These are phyloP conservation scores for Pangasianodon gigas DNA, from an alignment of 2,113 vertebrate species.

Conservation along the genomic window DNA sequence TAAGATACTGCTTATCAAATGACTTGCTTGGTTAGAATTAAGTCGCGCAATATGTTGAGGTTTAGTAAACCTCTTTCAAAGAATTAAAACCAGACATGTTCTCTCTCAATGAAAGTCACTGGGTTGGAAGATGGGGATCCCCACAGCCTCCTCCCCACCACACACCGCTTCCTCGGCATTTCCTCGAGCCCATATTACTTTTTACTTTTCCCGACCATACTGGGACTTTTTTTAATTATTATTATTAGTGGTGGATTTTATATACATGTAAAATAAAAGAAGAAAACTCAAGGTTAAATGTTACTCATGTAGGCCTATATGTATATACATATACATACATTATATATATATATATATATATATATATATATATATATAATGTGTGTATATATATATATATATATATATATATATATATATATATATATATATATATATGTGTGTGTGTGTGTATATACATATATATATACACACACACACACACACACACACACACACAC, in stretches of 20 bases:
- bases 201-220: background rate
- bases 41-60: background rate
- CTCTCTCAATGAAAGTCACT: constrained; percentile 2
- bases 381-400: background rate
- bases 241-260: background rate
- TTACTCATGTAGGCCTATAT: constrained; percentile 26
- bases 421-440: too few relatives aligned
- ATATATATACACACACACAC: too few relatives aligned
- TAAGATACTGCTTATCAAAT: background rate
- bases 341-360: too few relatives aligned
- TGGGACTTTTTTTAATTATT: background rate
- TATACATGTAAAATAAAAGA: background rate
- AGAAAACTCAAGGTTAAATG: constrained; percentile 36
- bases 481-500: too few relatives aligned
- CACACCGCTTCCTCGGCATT: background rate
- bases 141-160: background rate
- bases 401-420: too few relatives aligned
- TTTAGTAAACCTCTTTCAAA: background rate
- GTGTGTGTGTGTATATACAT: too few relatives aligned
- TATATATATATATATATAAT: background rate
- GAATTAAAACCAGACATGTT: background rate
- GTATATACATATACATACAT: too few relatives aligned
- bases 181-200: background rate
- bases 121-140: background rate
- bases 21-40: constrained; percentile 9